Conservation (phyloP, 2,113 vertebrate genomes). For the Oxyura jamaicensis region DNA sequence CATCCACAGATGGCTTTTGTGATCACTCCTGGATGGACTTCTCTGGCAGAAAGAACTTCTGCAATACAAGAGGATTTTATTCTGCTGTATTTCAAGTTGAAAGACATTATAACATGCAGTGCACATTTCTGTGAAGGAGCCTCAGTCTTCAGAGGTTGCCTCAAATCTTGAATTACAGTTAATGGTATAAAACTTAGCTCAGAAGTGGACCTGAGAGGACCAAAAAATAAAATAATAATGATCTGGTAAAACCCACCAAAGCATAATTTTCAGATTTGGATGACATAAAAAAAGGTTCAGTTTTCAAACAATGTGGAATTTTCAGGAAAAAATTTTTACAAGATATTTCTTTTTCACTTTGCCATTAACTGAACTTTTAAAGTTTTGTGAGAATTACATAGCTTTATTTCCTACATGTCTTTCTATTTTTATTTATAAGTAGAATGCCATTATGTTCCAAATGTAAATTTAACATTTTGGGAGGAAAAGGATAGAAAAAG, state of each 20-base stretch:
- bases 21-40: not conserved
- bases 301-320: not conserved
- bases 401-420: conserved; percentile 46
- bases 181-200: not conserved
- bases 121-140: not conserved
- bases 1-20: not conserved
- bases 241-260: not conserved
- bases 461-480: conserved; percentile 27
- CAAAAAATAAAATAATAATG: not conserved
- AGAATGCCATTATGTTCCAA: conserved; percentile 2
- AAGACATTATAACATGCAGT: not conserved
- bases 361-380: not conserved
- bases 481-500: not conserved
- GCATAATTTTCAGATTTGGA: not conserved
- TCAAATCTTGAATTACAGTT: not conserved
- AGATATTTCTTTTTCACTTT: not conserved
- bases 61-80: not conserved
- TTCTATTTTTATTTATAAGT: conserved; percentile 56
- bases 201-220: not conserved
- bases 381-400: conserved; percentile 13
- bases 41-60: not conserved
- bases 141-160: not conserved
- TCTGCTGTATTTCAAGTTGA: not conserved
- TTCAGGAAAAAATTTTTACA: not conserved
- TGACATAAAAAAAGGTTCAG: not conserved